Evolutionary conservation across 2,888 invertebrate genomes (phyloP).

Genomic region (Sinelater perroti): DNA sequence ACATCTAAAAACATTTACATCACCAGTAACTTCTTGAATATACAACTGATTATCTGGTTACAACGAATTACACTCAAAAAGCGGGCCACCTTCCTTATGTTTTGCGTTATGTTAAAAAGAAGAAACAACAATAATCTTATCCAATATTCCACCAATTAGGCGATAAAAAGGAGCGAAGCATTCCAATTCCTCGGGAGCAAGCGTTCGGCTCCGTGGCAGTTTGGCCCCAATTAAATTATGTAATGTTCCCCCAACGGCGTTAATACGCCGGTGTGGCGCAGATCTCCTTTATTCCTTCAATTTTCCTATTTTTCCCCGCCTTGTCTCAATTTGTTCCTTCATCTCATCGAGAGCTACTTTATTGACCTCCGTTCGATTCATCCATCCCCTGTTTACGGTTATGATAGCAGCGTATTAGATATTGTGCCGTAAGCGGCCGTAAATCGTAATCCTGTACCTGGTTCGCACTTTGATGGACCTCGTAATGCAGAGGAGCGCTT

Average conservation of each 20-base stretch:
- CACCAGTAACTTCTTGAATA: too few relatives aligned
- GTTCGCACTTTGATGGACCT: conserved; percentile 28
- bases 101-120: too few relatives aligned
- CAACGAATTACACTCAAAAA: too few relatives aligned
- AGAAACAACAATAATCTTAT: too few relatives aligned
- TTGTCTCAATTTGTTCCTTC: conserved; percentile 52
- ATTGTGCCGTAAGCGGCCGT: conserved; percentile 46
- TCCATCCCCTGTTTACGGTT: conserved; percentile 51
- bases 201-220: background rate
- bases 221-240: conserved; percentile 19
- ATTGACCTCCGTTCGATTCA: conserved; percentile 52
- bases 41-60: too few relatives aligned
- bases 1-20: too few relatives aligned
- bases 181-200: too few relatives aligned
- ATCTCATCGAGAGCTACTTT: conserved; percentile 51
- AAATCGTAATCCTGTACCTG: conserved; percentile 31
- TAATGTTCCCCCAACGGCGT: conserved; percentile 11
- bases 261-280: conserved; percentile 14
- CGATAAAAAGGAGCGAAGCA: too few relatives aligned
- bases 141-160: too few relatives aligned
- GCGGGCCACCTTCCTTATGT: too few relatives aligned
- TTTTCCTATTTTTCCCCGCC: conserved; percentile 34
- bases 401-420: conserved; percentile 50
- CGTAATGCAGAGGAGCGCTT: conserved; percentile 11
- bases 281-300: conserved; percentile 30